These are phyloP conservation scores for Hypselothyrea guttata DNA, from an alignment of 2,888 invertebrate genomes.

Conservation along the genomic window DNA sequence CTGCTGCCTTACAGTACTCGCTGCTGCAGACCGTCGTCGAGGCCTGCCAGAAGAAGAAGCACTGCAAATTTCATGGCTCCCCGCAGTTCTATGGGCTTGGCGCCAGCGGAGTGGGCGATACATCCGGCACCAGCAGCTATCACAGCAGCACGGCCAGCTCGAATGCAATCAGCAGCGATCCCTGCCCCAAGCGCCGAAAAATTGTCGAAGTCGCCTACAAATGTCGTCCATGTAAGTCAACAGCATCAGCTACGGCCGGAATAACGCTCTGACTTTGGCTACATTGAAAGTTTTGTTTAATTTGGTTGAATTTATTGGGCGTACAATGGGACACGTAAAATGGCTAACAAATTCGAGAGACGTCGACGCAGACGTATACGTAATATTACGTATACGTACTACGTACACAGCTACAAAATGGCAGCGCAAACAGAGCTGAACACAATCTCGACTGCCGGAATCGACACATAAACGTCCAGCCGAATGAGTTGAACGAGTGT, in stretches of 20 bases:
- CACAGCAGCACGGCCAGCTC: slow-evolving; percentile 80
- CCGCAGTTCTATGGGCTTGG: slow-evolving; percentile 92
- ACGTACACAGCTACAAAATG: slow-evolving; percentile 3
- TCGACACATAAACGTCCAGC: slow-evolving; percentile 54
- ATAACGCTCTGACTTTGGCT: too few relatives aligned
- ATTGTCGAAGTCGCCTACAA: slow-evolving; percentile 98
- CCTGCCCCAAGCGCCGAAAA: slow-evolving; percentile 95
- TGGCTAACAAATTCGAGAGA: slow-evolving; percentile 35
- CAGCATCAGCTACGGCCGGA: slow-evolving; percentile 13
- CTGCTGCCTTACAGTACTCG: slow-evolving; percentile 86
- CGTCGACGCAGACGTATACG: slow-evolving; percentile 1
- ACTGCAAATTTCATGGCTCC: slow-evolving; percentile 94
- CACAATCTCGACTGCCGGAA: slow-evolving; percentile 42
- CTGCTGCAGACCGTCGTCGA: slow-evolving; percentile 97
- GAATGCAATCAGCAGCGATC: slow-evolving; percentile 84
- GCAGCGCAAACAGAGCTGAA: slow-evolving; percentile 31
- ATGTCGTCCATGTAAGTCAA: slow-evolving; percentile 96
- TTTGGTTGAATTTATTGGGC: slow-evolving; percentile 53
- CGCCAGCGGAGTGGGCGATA: slow-evolving; percentile 80
- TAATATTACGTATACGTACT: slow-evolving; percentile 12
- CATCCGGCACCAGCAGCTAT: slow-evolving; percentile 80
- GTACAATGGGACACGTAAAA: slow-evolving; percentile 46
- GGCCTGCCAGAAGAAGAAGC: slow-evolving; percentile 95
- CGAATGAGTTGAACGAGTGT: slow-evolving; percentile 39
- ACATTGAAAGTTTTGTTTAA: slow-evolving; percentile 52